Evolutionary conservation across 2,888 invertebrate species (phyloP).

Genomic region (Pedicia rivosa): DNA sequence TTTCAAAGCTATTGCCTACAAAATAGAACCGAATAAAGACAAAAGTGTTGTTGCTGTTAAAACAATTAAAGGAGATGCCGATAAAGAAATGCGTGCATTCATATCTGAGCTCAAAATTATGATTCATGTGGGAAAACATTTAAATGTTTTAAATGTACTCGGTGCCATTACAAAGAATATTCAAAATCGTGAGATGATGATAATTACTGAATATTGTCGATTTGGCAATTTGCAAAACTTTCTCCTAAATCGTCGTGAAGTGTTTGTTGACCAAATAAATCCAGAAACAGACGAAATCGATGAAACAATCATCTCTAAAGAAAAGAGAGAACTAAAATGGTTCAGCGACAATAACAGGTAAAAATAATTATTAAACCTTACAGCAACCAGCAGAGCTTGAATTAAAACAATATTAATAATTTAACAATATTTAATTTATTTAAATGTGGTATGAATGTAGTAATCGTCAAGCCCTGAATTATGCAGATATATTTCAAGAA

Average conservation of each 20-base stretch:
- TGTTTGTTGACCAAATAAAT: constrained; percentile 72
- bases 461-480: too few species aligned
- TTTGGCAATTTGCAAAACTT: constrained; percentile 87
- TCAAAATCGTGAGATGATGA: constrained; percentile 63
- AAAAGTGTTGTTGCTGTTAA: constrained; percentile 82
- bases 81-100: constrained; percentile 59
- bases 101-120: constrained; percentile 90
- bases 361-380: constrained; percentile 24
- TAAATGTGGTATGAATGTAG: too few species aligned
- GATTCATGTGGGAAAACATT: constrained; percentile 85
- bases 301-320: constrained; percentile 39
- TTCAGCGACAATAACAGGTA: constrained; percentile 25
- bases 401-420: too few species aligned
- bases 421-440: too few species aligned
- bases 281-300: constrained; percentile 51
- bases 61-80: constrained; percentile 82
- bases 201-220: constrained; percentile 89
- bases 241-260: constrained; percentile 60
- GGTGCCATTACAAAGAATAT: constrained; percentile 90
- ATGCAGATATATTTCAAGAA: too few species aligned
- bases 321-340: constrained; percentile 24
- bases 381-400: too few species aligned
- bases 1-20: constrained; percentile 72
- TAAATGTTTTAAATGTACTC: constrained; percentile 87
- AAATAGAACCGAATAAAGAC: constrained; percentile 57